Evolutionary conservation across 2,797 vertebrate genomes (phyloP).

Genomic region (Stomatorhinus walkeri): DNA sequence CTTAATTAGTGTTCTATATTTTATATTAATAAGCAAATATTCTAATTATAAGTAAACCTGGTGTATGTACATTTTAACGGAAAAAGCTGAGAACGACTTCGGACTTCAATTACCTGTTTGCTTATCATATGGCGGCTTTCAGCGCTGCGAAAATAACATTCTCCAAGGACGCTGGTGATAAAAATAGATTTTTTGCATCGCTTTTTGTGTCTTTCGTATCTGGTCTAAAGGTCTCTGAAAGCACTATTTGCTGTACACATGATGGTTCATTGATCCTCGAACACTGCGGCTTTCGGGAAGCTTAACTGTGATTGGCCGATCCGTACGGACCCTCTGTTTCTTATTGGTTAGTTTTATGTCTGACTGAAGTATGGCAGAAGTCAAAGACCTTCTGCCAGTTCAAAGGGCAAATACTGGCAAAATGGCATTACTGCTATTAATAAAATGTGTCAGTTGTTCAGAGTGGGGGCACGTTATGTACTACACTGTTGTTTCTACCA

Average conservation of each 20-base stretch:
- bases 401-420: background rate
- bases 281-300: background rate
- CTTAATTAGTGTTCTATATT: background rate
- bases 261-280: background rate
- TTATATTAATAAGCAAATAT: background rate
- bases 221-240: conserved; percentile 2
- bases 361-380: background rate
- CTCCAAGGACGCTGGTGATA: background rate
- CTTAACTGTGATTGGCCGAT: background rate
- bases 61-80: background rate
- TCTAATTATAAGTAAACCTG: background rate
- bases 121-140: background rate
- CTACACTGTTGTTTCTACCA: background rate
- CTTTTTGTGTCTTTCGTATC: background rate
- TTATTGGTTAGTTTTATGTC: background rate
- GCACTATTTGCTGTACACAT: background rate
- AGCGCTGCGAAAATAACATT: background rate
- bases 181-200: background rate
- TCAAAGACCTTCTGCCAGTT: background rate
- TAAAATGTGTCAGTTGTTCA: background rate
- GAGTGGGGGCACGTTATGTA: background rate
- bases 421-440: background rate
- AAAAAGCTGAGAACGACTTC: background rate
- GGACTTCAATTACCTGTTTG: background rate
- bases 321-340: background rate